Base-by-base conservation (phyloP, 92 coral and sea anemone genomes). In the Ricordea florida region DNA sequence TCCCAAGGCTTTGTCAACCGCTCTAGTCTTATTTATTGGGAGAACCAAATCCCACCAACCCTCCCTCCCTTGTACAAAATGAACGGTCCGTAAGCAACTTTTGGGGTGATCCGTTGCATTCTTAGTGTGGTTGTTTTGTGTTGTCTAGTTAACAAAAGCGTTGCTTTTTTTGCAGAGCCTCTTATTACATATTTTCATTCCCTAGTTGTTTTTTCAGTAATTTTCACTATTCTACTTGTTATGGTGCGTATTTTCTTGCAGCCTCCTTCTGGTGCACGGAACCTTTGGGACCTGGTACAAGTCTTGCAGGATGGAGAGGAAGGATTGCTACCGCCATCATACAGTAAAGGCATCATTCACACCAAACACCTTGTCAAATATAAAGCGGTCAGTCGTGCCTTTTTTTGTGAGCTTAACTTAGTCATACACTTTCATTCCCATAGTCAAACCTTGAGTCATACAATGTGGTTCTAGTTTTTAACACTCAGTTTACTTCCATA, bases 231-330 rank as follows among this genome's bases (percentile, higher is more conserved):
- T 49, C 6, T 17, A 46, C 29, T 11, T 13, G 8, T 48, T 30
- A 23, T 30, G 41, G 29, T 32, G 21, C 17, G 13, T 56, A 14
- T 37, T 43, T 59, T 27, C 27, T 25, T 57, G 29, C 20, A 94
- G 98, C 92, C 92, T 45, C 98, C 98, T 6, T 90, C 92, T 79
- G 98, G 98, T 34, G 86, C 88, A 43, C 69, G 77, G 57, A 94
- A 94, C 72, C 67, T 94, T 31, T 94, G 98, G 98, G 97, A 94
- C 59, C 76, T 94, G 76, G 97, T 94, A 26, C 79, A 75, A 44
- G 91, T 94, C 2, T 57, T 92, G 9, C 70, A 67, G 57, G 90
- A 79, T 66, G 87, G 82, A 1, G 98, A 94, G n/a, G 87, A 79
- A 29, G 70, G 78, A 23, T 38, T 78, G 14, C 76, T 91, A 46